Evolutionary conservation across 1,140 invertebrate species (phyloP).

Genomic region (Pygmarrhopalites habei): DNA sequence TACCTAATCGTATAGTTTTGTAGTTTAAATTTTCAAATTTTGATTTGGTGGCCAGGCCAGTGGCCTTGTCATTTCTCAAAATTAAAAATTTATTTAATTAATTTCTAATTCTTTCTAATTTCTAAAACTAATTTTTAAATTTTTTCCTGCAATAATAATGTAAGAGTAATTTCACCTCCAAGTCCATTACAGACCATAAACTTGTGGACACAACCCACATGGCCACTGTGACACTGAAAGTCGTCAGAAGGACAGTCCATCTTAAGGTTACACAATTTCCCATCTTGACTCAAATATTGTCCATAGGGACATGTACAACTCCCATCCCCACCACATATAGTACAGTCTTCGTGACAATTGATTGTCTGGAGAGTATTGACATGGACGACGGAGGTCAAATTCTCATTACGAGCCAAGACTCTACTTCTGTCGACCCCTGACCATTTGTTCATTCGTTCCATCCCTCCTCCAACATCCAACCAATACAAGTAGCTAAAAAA

Average conservation of each 20-base stretch:
- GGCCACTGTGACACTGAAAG: conserved; percentile 44
- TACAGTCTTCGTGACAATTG: neutral
- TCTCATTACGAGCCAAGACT: conserved; percentile 31
- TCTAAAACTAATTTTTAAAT: neutral
- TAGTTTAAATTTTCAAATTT: neutral
- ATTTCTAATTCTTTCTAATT: neutral
- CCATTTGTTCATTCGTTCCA: conserved; percentile 59
- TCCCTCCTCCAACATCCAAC: conserved; percentile 61
- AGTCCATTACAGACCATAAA: conserved; percentile 48
- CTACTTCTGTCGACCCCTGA: conserved; percentile 48
- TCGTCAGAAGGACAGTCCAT: conserved; percentile 46
- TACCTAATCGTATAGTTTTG: neutral
- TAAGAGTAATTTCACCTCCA: conserved; percentile 41
- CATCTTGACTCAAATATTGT: conserved; percentile 44
- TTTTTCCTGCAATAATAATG: conserved; percentile 17
- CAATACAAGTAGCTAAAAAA: conserved; percentile 68
- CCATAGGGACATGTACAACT: conserved; percentile 51
- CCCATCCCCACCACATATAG: conserved; percentile 7
- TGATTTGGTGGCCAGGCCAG: neutral
- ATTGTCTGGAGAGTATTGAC: conserved; percentile 16
- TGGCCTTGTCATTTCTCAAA: neutral
- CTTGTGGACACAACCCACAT: conserved; percentile 45
- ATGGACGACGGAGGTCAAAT: conserved; percentile 36
- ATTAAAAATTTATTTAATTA: neutral
- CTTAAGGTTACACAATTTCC: conserved; percentile 43